Conservation (phyloP, 2,888 invertebrate species). For the Lasioglossum oenotherae region DNA sequence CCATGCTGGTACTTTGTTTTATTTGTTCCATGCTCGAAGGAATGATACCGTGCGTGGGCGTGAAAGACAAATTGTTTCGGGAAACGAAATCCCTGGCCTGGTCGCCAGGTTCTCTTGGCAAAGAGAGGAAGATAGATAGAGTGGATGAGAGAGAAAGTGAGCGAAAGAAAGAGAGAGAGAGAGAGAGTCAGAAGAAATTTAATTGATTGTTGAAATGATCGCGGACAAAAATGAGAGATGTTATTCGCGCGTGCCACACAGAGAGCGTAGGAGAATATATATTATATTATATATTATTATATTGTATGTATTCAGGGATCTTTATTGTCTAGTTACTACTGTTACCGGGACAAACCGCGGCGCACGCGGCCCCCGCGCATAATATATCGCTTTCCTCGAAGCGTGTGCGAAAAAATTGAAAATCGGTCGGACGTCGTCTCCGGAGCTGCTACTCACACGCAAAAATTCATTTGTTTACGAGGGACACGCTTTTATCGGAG, state of each 20-base stretch:
- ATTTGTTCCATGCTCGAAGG: conserved; percentile 18
- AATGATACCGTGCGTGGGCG: conserved; percentile 13
- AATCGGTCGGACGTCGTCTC: conserved; percentile 48
- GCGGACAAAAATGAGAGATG: conserved; percentile 55
- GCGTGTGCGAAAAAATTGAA: conserved; percentile 37
- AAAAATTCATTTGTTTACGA: conserved; percentile 39
- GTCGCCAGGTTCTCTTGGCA: conserved; percentile 52
- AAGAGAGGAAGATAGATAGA: not conserved
- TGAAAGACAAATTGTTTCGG: conserved; percentile 47
- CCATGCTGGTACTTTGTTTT: conserved; percentile 42
- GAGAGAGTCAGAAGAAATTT: conserved; percentile 47
- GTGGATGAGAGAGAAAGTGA: not conserved
- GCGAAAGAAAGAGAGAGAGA: not conserved
- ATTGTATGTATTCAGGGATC: conserved; percentile 82
- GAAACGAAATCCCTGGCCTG: conserved; percentile 56
- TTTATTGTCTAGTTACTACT: conserved; percentile 82
- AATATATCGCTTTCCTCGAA: conserved; percentile 58
- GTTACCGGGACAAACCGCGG: conserved; percentile 64
- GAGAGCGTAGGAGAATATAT: conserved; percentile 65
- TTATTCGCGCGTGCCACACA: conserved; percentile 76
- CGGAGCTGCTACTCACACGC: conserved; percentile 46
- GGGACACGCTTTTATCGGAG: conserved; percentile 34
- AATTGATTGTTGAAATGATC: conserved; percentile 72
- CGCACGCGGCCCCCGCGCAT: conserved; percentile 60
- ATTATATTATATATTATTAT: conserved; percentile 56